Base-by-base conservation (phyloP, 2,888 invertebrate species). In the Drosophila antonietae region DNA sequence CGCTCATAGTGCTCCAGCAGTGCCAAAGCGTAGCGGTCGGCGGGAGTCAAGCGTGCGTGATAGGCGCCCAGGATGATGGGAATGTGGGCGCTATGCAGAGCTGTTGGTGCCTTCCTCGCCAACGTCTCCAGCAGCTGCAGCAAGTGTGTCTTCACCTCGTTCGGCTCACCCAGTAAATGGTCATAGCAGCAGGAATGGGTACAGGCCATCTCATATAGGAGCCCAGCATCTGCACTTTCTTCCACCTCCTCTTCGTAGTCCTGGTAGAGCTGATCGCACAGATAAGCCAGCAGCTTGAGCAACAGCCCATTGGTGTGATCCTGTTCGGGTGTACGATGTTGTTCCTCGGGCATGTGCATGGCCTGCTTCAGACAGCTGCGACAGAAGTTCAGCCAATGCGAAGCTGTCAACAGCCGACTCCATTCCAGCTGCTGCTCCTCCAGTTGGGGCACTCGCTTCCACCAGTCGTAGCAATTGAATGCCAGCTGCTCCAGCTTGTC, bases 61-160 rank as follows among this genome's bases (percentile, higher is more conserved):
- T 97, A 98, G 0, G 97, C 95, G 12, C 97, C 95, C 67, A 98
- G 93, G 78, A 96, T 95, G 0, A 97, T 94, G 0, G 97, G 96
- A 62, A 97, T 94, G 81, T 97, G 97, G 60, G 94, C 94, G 3
- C 94, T 89, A 79, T 95, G 94, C 94, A 97, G 95, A 0, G 94
- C 93, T 0, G 76, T 52, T 41, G 95, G 94, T 90, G 96, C 95
- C 78, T 94, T 95, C 37, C 93, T 92, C 37, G 95, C 94, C 71
- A 97, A 91, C 10, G 93, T 93, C 75, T 94, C 94, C 35, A 97
- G 91, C 62, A 97, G 93, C 83, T 95, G 94, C 43, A 96, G 91
- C 43, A 97, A 91, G 83, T 95, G 94, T 10, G 94, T 94, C 94
- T 95, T 94, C 68, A 95, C 93, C 10, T 93, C 92, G 15, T 66